phyloP scores from a whole-genome alignment of 1,140 invertebrate species.

The Ruditapes philippinarum region DNA sequence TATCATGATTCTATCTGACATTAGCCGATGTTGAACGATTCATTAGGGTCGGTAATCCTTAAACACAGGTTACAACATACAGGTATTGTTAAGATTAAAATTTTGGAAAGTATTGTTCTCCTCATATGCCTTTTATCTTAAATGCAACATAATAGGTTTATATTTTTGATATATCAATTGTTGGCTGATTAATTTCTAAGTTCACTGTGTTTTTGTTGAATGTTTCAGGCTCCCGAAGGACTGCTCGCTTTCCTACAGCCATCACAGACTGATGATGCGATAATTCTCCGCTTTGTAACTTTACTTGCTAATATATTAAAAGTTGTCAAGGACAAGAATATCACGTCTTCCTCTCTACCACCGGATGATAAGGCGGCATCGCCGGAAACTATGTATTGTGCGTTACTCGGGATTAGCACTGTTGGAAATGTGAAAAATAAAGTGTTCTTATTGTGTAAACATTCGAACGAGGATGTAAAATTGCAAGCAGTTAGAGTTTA shows the following conservation, averaged over 20 bases:
- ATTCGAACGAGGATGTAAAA: slow-evolving; percentile 88
- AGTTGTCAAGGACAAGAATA: slow-evolving; percentile 85
- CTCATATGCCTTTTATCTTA: too few relatives aligned
- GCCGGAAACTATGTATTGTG: slow-evolving; percentile 89
- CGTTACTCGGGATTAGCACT: slow-evolving; percentile 87
- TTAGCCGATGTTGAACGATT: too few relatives aligned
- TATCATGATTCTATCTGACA: too few relatives aligned
- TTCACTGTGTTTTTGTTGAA: too few relatives aligned
- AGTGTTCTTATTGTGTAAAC: slow-evolving; percentile 87
- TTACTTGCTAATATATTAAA: slow-evolving; percentile 88
- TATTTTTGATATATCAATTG: too few relatives aligned
- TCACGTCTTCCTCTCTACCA: slow-evolving; percentile 88
- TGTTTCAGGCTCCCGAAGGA: slow-evolving; percentile 88
- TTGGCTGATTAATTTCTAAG: too few relatives aligned
- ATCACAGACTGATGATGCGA: slow-evolving; percentile 86
- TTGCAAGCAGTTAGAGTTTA: slow-evolving; percentile 85
- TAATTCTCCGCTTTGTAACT: slow-evolving; percentile 88
- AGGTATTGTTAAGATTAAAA: too few relatives aligned
- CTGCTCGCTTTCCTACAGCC: slow-evolving; percentile 87
- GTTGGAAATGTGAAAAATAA: slow-evolving; percentile 87
- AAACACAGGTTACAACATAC: too few relatives aligned
- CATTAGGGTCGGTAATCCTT: too few relatives aligned
- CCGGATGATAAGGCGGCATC: slow-evolving; percentile 89
- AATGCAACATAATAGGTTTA: too few relatives aligned
- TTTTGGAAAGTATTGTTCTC: too few relatives aligned